These are phyloP conservation scores for Proisotoma minuta DNA, from an alignment of 2,888 invertebrate species.

Conservation along the genomic window DNA sequence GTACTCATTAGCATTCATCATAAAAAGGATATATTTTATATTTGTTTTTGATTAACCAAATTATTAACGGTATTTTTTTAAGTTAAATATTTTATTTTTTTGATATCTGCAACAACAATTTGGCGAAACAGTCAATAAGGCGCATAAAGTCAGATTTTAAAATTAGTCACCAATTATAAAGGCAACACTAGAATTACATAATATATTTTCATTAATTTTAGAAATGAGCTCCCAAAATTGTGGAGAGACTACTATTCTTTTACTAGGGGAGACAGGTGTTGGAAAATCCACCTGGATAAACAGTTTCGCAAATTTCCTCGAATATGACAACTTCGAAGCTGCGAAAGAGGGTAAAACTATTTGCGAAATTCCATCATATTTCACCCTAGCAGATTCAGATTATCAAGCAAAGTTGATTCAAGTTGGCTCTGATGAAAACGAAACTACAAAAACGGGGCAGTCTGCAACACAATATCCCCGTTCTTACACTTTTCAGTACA, in stretches of 20 bases:
- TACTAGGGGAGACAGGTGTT: slow-evolving; percentile 40
- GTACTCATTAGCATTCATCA: no score
- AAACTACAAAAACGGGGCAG: not conserved
- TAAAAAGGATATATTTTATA: no score
- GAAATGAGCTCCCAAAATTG: no score
- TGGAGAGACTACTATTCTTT: slow-evolving; percentile 33
- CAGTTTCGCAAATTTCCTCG: slow-evolving; percentile 6
- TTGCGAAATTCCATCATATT: slow-evolving; percentile 12
- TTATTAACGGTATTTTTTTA: no score
- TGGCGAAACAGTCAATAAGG: no score
- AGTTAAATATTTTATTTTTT: no score
- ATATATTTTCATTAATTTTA: no score
- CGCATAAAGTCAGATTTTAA: no score
- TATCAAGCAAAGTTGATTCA: not conserved
- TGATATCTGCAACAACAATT: no score
- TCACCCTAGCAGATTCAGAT: slow-evolving; percentile 14
- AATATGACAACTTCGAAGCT: not conserved
- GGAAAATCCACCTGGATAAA: slow-evolving; percentile 43
- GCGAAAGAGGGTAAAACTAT: not conserved
- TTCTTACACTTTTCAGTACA: slow-evolving; percentile 1
- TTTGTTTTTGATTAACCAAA: no score
- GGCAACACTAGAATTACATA: no score
- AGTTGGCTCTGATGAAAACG: slow-evolving; percentile 9
- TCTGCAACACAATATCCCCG: slow-evolving; percentile 18
- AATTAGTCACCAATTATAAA: no score